These are phyloP conservation scores for Copsychus sechellarum DNA, from an alignment of 2,113 vertebrate genomes.

Conservation along the genomic window DNA sequence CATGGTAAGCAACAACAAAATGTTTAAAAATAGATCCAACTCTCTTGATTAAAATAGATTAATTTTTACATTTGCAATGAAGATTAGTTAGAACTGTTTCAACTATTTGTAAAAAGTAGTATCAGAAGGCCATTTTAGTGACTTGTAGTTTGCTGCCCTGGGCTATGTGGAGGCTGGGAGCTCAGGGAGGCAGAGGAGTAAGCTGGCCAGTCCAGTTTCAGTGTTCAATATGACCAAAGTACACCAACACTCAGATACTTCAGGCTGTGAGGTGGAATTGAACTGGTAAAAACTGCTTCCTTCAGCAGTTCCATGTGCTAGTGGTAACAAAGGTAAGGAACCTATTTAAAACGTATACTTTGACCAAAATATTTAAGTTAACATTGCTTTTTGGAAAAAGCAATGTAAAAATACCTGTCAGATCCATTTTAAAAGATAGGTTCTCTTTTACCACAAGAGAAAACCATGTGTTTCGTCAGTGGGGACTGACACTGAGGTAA, in stretches of 20 bases:
- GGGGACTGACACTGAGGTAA: background rate
- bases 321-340: background rate
- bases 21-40: background rate
- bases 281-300: background rate
- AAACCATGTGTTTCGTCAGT: background rate
- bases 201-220: background rate
- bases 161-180: background rate
- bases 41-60: background rate
- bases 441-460: background rate
- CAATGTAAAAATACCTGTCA: background rate
- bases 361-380: background rate
- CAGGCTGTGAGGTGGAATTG: background rate
- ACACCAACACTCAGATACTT: background rate
- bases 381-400: background rate
- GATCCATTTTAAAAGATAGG: background rate
- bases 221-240: background rate
- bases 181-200: background rate
- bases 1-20: background rate
- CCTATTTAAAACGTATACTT: background rate
- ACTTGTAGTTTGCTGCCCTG: background rate
- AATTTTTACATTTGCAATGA: background rate
- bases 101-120: background rate
- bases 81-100: background rate
- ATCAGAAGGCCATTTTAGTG: background rate
- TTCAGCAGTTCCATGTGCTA: background rate